phyloP scores from a whole-genome alignment of 1,140 invertebrate genomes.

The Asobara japonica region DNA sequence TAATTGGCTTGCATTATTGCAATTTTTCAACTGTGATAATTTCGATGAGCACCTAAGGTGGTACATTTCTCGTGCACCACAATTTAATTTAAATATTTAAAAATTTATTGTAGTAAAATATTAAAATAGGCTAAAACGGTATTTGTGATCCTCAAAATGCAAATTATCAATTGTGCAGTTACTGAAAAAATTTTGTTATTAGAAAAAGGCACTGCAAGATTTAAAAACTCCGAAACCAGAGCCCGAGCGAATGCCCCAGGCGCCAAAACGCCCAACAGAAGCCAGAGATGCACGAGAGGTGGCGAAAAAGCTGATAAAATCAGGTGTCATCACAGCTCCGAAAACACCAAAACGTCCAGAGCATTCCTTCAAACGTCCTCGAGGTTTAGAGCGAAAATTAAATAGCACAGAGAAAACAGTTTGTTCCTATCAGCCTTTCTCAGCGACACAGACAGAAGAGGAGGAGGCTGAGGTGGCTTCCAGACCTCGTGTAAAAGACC shows the following conservation, averaged over 20 bases:
- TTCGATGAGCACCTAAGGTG: too few relatives aligned
- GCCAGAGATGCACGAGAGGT: conserved; percentile 94
- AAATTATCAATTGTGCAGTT: background rate
- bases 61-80: too few relatives aligned
- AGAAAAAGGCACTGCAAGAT: conserved; percentile 92
- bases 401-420: conserved; percentile 76
- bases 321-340: conserved; percentile 87
- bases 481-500: conserved; percentile 73
- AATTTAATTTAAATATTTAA: too few relatives aligned
- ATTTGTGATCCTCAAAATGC: background rate
- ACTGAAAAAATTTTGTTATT: too few relatives aligned
- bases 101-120: too few relatives aligned
- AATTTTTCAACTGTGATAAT: too few relatives aligned
- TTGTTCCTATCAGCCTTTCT: conserved; percentile 90
- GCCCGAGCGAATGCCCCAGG: conserved; percentile 79
- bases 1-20: too few relatives aligned
- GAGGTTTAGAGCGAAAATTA: conserved; percentile 83
- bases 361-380: conserved; percentile 85
- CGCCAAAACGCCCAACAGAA: conserved; percentile 83
- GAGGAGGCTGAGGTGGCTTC: conserved; percentile 60
- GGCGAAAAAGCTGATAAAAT: conserved; percentile 93
- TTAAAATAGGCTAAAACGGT: too few relatives aligned
- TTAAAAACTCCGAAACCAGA: conserved; percentile 90
- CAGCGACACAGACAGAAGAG: conserved; percentile 80
- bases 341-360: conserved; percentile 82